Percentiles rank a stretch among this genome's conserved stretches.
Evolutionary conservation across 1,140 invertebrate species (phyloP).

Genomic region (Drosophila rufa): DNA sequence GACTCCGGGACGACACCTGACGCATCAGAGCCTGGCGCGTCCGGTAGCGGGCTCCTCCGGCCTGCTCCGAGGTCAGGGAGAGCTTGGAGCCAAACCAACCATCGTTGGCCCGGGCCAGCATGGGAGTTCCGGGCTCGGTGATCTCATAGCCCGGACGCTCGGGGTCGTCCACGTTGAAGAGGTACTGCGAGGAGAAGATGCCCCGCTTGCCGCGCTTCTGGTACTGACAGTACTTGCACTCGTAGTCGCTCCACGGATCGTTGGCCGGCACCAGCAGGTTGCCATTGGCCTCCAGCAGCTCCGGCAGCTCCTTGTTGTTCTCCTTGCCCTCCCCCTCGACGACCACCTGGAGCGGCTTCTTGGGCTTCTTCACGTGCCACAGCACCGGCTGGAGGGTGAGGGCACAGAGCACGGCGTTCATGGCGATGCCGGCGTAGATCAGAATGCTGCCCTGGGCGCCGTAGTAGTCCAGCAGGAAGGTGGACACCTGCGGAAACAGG

Average conservation of each 20-base stretch:
- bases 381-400: conserved; percentile 88
- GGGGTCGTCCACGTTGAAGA: conserved; percentile 88
- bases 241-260: conserved; percentile 84
- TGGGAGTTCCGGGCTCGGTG: conserved; percentile 87
- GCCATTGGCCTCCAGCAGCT: conserved; percentile 60
- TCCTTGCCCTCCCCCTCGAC: conserved; percentile 1
- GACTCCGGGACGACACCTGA: conserved; percentile 55
- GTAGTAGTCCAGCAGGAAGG: conserved; percentile 85
- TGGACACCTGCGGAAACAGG: conserved; percentile 87
- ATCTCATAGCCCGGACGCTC: conserved; percentile 88
- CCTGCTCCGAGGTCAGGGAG: conserved; percentile 85
- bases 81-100: conserved; percentile 87
- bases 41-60: conserved; percentile 85
- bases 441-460: conserved; percentile 87
- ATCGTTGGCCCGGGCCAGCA: conserved; percentile 89
- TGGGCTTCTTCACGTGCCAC: conserved; percentile 86
- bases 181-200: conserved; percentile 88
- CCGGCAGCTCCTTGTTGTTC: conserved; percentile 27
- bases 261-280: conserved; percentile 37
- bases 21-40: conserved; percentile 86
- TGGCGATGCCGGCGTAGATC: conserved; percentile 86
- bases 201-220: conserved; percentile 82
- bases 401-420: conserved; percentile 87
- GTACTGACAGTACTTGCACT: conserved; percentile 78
- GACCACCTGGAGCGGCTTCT: conserved; percentile 9